phyloP scores from a whole-genome alignment of 2,888 invertebrate genomes.

The Apocheima hispidaria region DNA sequence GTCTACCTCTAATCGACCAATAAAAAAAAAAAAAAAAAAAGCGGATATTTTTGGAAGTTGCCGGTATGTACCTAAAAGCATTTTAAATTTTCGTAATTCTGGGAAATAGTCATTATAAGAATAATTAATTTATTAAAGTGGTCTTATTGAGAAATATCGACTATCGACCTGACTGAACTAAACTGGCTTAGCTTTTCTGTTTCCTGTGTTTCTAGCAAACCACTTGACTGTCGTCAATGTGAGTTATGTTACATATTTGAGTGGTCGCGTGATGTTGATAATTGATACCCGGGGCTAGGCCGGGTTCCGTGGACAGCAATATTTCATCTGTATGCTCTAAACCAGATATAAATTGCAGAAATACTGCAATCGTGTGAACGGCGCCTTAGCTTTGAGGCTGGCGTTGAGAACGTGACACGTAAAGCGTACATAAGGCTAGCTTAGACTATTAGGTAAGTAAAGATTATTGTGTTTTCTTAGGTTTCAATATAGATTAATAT shows the following conservation, averaged over 20 bases:
- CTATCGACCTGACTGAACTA: no score
- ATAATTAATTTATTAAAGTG: no score
- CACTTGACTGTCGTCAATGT: slow-evolving; percentile 1
- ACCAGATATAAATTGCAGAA: slow-evolving; percentile 39
- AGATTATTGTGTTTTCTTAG: neutral
- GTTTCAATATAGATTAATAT: no score
- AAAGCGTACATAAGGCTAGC: neutral
- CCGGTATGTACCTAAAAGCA: no score
- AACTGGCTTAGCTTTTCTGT: neutral
- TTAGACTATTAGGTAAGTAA: neutral
- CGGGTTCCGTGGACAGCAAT: slow-evolving; percentile 19
- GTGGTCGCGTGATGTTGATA: slow-evolving; percentile 38
- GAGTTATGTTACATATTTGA: slow-evolving; percentile 13
- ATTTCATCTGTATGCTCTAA: slow-evolving; percentile 36
- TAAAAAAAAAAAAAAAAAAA: no score
- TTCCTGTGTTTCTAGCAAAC: neutral
- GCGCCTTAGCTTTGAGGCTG: slow-evolving; percentile 1
- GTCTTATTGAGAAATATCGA: no score
- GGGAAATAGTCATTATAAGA: no score
- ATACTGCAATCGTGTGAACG: slow-evolving; percentile 20
- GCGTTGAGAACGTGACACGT: neutral
- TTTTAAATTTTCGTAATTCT: no score
- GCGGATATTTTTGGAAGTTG: no score
- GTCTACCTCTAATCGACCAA: no score
- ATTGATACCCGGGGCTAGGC: slow-evolving; percentile 35